Base-by-base conservation (phyloP, 1,140 invertebrate genomes). In the Antheraea mylitta region DNA sequence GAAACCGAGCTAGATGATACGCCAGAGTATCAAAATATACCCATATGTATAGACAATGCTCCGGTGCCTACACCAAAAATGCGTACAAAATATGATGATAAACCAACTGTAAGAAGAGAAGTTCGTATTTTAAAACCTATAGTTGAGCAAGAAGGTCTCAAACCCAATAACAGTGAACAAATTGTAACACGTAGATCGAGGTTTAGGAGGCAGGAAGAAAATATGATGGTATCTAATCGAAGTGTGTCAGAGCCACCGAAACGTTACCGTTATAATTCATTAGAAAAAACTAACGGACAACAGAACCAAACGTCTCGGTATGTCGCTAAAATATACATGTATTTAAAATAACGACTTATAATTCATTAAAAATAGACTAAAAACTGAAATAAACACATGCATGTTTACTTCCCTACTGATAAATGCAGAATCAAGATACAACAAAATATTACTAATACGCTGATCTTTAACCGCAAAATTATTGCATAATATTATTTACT, bases 21-120 rank as follows among this genome's bases (percentile, higher is more conserved):
- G 9, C 81, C 79, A 8, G 86, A 90, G 66, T 92, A 92, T 76
- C 84, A 89, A 79, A 92, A 91, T 69, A 61, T 92, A 63, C 80
- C 83, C 36, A 58, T 81, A 38, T 85, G 78, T 73, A 79, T 70
- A 19, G 80, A 85, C 69, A 79, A 76, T 66, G 65, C 74, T 70
- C 79, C 79, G 13, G 61, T 80, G 48, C 90, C 90, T 13, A 84
- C 76, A 38, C 90, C 89, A 53, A 86, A 82, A 68, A 18, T 69
- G 37, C 79, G 82, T 68, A 80, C 81, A 58, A 90, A 82, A 79
- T 83, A 81, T 76, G 76, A 79, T 58, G 76, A 75, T 30, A 80
- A 78, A 36, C 59, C 71, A 5, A 73, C 77, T 65, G 74, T 77
- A 62, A 67, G 68, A 18, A 70, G 64, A 16, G 76, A 75, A 75